Evolutionary conservation across 2,797 vertebrate genomes (phyloP).

Genomic region (Pachyuromys duprasi): DNA sequence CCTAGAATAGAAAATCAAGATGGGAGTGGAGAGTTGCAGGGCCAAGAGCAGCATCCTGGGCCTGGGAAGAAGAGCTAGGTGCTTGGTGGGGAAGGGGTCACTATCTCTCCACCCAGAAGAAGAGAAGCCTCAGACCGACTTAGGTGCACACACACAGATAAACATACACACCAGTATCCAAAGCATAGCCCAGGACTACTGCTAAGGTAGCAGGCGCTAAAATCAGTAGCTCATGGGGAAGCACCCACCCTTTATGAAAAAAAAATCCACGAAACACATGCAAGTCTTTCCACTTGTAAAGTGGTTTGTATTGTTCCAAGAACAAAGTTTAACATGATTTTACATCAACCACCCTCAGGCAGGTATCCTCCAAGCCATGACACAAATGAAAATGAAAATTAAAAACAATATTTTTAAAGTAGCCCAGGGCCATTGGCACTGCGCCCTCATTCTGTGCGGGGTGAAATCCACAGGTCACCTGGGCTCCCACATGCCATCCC

Average conservation of each 20-base stretch:
- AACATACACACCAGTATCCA: neutral
- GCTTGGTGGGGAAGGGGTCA: neutral
- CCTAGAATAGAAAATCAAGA: slow-evolving; percentile 59
- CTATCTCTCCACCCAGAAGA: fast-evolving
- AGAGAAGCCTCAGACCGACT: neutral
- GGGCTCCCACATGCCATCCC: neutral
- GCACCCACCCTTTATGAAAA: no score
- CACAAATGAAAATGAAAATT: neutral
- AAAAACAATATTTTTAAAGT: neutral
- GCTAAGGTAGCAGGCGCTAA: neutral
- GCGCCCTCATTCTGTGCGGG: neutral
- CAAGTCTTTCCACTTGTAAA: fast-evolving
- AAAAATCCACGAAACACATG: fast-evolving
- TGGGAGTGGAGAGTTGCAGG: neutral
- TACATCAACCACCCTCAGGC: neutral
- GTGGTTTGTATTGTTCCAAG: neutral
- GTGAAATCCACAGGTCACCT: neutral
- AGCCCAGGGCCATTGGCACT: neutral
- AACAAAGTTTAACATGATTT: neutral
- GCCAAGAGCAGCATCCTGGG: neutral
- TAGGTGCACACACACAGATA: no score
- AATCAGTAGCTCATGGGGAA: neutral
- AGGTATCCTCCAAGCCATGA: neutral
- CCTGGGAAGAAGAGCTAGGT: neutral
- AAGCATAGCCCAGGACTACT: neutral